phyloP scores from a whole-genome alignment of 2,888 invertebrate genomes.

The Plemyria rubiginata region DNA sequence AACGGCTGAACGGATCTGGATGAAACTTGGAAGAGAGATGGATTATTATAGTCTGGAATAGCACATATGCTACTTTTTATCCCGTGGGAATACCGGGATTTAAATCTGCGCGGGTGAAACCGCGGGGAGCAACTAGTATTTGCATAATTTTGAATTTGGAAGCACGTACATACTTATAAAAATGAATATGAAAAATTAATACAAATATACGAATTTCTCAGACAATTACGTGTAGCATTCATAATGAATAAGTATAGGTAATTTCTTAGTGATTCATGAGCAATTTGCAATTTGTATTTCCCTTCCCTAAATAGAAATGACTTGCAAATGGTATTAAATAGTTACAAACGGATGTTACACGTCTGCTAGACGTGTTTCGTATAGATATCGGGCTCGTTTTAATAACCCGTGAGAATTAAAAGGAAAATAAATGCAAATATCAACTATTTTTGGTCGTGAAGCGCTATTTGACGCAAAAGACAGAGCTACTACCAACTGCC shows the following conservation, averaged over 20 bases:
- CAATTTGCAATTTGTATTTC: slow-evolving; percentile 45
- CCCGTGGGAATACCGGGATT: too few relatives aligned
- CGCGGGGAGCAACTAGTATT: too few relatives aligned
- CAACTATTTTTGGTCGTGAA: too few relatives aligned
- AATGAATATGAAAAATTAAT: not conserved
- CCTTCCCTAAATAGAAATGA: slow-evolving; percentile 50
- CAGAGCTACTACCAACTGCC: too few relatives aligned
- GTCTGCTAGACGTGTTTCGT: slow-evolving; percentile 48
- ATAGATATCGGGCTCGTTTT: slow-evolving; percentile 41
- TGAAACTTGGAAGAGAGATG: too few relatives aligned
- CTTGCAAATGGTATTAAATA: slow-evolving; percentile 60
- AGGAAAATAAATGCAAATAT: slow-evolving; percentile 15
- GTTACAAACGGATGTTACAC: slow-evolving; percentile 48
- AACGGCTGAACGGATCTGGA: too few relatives aligned
- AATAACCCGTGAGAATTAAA: slow-evolving; percentile 51
- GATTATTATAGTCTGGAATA: too few relatives aligned
- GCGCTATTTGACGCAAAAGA: too few relatives aligned
- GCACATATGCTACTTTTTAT: too few relatives aligned
- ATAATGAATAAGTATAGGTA: slow-evolving; percentile 4
- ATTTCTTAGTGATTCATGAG: slow-evolving; percentile 35
- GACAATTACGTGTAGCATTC: not conserved
- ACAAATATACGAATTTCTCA: not conserved
- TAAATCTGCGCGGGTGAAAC: too few relatives aligned
- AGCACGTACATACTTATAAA: too few relatives aligned
- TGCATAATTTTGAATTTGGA: too few relatives aligned